Evolutionary conservation across 1,140 invertebrate species (phyloP).

Genomic region (Leptinotarsa undecemlineata): DNA sequence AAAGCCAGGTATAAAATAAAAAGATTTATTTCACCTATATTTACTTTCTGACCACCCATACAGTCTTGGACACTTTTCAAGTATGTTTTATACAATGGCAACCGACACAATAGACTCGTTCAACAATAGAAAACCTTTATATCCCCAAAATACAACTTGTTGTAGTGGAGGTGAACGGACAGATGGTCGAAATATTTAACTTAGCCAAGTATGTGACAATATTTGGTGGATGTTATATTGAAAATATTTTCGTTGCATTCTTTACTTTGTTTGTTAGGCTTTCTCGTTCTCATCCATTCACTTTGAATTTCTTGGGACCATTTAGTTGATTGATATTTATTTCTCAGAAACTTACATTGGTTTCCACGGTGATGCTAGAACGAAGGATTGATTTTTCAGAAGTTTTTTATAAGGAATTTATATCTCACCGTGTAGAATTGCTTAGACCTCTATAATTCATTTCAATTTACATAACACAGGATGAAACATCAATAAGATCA

Average conservation of each 20-base stretch:
- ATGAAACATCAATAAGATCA: too few relatives aligned
- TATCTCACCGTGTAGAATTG: too few relatives aligned
- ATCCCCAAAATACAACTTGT: constrained; percentile 12
- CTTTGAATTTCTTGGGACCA: neutral
- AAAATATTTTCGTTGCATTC: neutral
- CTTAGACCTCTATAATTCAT: too few relatives aligned
- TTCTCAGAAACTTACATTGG: too few relatives aligned
- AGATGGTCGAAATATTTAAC: constrained; percentile 10
- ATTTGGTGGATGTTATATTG: neutral
- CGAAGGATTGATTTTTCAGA: too few relatives aligned
- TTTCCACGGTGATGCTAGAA: too few relatives aligned
- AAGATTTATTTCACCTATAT: constrained; percentile 14
- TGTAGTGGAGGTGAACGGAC: constrained; percentile 4
- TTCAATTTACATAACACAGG: too few relatives aligned
- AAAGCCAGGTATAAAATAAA: constrained; percentile 15
- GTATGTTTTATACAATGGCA: constrained; percentile 15
- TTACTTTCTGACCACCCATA: constrained; percentile 18
- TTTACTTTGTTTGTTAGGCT: neutral
- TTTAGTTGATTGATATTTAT: too few relatives aligned
- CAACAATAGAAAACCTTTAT: neutral
- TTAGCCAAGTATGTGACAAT: constrained; percentile 2
- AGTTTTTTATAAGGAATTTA: too few relatives aligned
- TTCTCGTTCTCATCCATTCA: neutral
- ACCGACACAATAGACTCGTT: neutral
- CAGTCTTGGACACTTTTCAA: constrained; percentile 8